Percentiles rank a stretch among this genome's conserved stretches.
phyloP scores from a whole-genome alignment of 2,888 invertebrate genomes.

The Coenonympha arcania region DNA sequence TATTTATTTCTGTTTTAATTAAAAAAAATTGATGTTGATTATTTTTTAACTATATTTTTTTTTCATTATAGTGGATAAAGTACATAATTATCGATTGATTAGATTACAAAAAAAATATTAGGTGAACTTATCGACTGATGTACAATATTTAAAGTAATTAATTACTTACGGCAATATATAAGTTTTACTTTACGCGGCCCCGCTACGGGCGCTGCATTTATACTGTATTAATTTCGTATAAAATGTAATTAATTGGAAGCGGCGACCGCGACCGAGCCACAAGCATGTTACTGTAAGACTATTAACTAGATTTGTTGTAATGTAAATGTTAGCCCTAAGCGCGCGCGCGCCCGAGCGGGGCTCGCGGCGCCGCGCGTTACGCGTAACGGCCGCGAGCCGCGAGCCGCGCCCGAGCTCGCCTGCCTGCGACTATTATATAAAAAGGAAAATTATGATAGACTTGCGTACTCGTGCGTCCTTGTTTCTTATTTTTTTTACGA shows the following conservation, averaged over 20 bases:
- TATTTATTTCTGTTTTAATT: constrained; percentile 77
- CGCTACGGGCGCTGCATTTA: constrained; percentile 53
- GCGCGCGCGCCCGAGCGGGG: constrained; percentile 36
- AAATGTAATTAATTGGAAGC: constrained; percentile 68
- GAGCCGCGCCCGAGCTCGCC: constrained; percentile 13
- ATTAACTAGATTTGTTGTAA: constrained; percentile 72
- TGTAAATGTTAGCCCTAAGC: constrained; percentile 51
- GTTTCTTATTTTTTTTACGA: constrained; percentile 54
- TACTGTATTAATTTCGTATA: constrained; percentile 68
- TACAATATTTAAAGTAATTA: constrained; percentile 71
- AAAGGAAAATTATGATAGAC: constrained; percentile 75
- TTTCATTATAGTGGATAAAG: constrained; percentile 67
- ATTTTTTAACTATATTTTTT: constrained; percentile 68
- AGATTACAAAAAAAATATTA: constrained; percentile 66
- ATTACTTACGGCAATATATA: constrained; percentile 72
- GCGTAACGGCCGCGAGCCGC: constrained; percentile 32
- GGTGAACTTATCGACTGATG: constrained; percentile 72
- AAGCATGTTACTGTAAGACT: constrained; percentile 72
- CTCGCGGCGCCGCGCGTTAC: constrained; percentile 27
- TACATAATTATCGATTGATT: constrained; percentile 70
- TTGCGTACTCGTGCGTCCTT: constrained; percentile 63
- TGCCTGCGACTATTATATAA: constrained; percentile 64
- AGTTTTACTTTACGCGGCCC: constrained; percentile 60
- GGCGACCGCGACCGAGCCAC: constrained; percentile 62
- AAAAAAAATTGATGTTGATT: constrained; percentile 67